phyloP scores from a whole-genome alignment of 2,113 vertebrate species.

The Neolamprologus brichardi region DNA sequence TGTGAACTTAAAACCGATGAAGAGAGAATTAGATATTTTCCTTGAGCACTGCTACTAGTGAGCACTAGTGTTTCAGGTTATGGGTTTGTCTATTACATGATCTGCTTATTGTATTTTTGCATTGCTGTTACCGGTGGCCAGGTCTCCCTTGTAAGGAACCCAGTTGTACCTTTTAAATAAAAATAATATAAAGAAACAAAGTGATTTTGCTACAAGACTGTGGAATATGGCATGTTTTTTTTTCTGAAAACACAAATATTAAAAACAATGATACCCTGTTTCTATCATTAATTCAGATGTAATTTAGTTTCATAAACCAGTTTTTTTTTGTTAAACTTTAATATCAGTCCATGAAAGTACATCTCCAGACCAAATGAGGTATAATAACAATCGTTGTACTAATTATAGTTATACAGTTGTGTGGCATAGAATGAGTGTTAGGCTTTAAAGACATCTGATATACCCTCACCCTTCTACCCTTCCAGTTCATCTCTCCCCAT shows the following conservation, averaged over 20 bases:
- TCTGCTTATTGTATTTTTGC: not conserved
- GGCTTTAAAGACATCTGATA: not conserved
- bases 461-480: not conserved
- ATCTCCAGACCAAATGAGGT: not conserved
- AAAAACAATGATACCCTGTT: not conserved
- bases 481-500: not conserved
- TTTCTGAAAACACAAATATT: not conserved
- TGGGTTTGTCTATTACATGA: not conserved
- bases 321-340: not conserved
- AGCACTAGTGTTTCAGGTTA: not conserved
- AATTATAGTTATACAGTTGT: not conserved
- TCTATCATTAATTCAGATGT: not conserved
- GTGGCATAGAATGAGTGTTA: not conserved
- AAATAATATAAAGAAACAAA: not conserved
- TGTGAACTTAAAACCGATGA: not conserved
- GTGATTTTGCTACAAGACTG: not conserved
- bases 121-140: not conserved
- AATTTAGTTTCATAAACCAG: not conserved
- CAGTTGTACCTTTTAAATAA: not conserved
- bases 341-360: not conserved
- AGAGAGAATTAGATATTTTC: not conserved
- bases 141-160: not conserved
- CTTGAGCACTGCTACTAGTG: not conserved
- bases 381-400: not conserved
- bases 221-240: not conserved